These are phyloP conservation scores for Triplophysa siluroides DNA, from an alignment of 2,113 vertebrate species.

Conservation along the genomic window DNA sequence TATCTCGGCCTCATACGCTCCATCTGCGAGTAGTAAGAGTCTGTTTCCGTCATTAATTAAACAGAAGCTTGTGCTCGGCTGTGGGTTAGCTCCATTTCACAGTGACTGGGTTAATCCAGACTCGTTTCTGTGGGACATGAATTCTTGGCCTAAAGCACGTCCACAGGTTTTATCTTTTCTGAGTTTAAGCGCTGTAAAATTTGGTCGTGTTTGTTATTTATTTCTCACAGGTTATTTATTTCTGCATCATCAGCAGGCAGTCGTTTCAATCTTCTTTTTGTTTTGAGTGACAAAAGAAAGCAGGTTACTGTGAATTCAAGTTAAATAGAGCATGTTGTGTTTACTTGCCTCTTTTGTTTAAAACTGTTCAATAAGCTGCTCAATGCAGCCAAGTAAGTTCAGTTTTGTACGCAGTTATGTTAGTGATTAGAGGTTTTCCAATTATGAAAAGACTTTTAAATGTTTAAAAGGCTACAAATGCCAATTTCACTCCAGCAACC, in stretches of 20 bases:
- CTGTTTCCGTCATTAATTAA: conserved; percentile 74
- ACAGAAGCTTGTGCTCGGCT: conserved; percentile 56
- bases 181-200: neutral
- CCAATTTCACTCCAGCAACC: too few relatives aligned
- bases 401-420: neutral
- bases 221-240: neutral
- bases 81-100: conserved; percentile 68
- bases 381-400: neutral
- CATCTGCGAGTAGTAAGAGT: conserved; percentile 66
- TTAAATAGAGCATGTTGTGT: neutral
- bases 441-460: neutral
- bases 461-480: too few relatives aligned
- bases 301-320: neutral
- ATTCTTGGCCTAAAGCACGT: neutral
- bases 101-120: conserved; percentile 52
- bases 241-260: neutral
- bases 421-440: neutral
- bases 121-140: conserved; percentile 13
- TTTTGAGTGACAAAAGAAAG: neutral
- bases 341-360: neutral
- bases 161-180: conserved; percentile 9
- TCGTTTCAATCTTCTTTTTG: neutral
- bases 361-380: neutral
- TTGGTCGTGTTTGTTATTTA: neutral
- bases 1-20: conserved; percentile 66